Evolutionary conservation across 2,888 invertebrate species (phyloP), one percentile per base, ranked within the genome.

Genomic region (Aphidoletes aphidimyza): DNA sequence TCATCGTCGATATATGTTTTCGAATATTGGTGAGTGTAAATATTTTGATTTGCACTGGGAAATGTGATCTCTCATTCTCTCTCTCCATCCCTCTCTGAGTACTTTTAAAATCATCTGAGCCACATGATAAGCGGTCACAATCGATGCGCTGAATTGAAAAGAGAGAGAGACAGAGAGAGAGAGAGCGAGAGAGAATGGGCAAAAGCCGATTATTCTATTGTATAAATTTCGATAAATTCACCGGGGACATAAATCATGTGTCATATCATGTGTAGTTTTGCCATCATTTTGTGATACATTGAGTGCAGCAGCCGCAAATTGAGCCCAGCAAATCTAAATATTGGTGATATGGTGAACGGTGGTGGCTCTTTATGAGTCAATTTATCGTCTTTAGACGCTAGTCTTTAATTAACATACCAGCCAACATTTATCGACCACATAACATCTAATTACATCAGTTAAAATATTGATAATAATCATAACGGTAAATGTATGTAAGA

Each of bases 401-500:
- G 54, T 54, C 54, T 54, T 54, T 54, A 54, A 54, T 54, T 54
- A 54, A 54, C 54, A 54, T 54, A 54, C 26, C n/a, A 54, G 22
- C n/a, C n/a, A n/a, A 26, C 54, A 11, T 54, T 54, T 54, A 54
- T 54, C 54, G 11, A 54, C 54, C 54, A 54, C 22, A 54, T 54
- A 54, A 54, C 54, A 54, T 54, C 22, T 26, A 5, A 54, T 54
- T 54, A 54, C 26, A 14, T 0, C 26, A 54, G 54, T 54, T 54
- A 54, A 54, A 54, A 54, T 54, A 54, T 54, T 54, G 54, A 54
- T 54, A 54, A 54, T 26, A 26, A 54, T 54, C 54, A 54, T 54
- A 54, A 14, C 42, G 6, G n/a, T n/a, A n/a, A n/a, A n/a, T n/a
- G n/a, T n/a, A n/a, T n/a, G n/a, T n/a, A n/a, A n/a, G n/a, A n/a